phyloP scores from a whole-genome alignment of 2,888 invertebrate species.

The Salticus scenicus region DNA sequence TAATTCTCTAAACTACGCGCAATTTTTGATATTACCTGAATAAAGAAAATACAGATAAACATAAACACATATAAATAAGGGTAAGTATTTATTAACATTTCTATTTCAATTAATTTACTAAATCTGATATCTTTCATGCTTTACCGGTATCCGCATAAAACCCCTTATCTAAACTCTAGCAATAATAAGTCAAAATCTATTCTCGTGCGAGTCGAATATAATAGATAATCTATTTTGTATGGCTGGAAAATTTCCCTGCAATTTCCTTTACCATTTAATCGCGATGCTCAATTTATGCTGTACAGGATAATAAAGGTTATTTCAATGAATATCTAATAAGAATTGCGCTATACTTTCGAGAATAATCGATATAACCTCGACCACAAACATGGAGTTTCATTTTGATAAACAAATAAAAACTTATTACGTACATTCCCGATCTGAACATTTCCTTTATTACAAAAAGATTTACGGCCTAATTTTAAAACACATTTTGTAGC shows the following conservation, averaged over 20 bases:
- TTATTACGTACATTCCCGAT: slow-evolving; percentile 32
- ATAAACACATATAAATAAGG: too few species aligned
- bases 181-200: too few species aligned
- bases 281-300: not conserved
- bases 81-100: too few species aligned
- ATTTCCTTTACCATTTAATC: not conserved
- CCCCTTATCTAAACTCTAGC: too few species aligned
- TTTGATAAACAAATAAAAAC: slow-evolving; percentile 54
- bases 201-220: too few species aligned
- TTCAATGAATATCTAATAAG: not conserved
- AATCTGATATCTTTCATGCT: too few species aligned
- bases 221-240: not conserved
- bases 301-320: not conserved
- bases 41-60: too few species aligned
- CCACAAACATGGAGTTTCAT: slow-evolving; percentile 21
- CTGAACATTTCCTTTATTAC: slow-evolving; percentile 42
- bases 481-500: slow-evolving; percentile 53
- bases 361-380: slow-evolving; percentile 43
- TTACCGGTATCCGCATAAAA: too few species aligned
- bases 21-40: too few species aligned
- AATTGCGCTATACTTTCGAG: not conserved
- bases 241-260: not conserved
- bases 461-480: slow-evolving; percentile 55
- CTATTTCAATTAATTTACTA: too few species aligned
- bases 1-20: too few species aligned